Base-by-base conservation (phyloP, 2,888 invertebrate species). In the Antitype chi region DNA sequence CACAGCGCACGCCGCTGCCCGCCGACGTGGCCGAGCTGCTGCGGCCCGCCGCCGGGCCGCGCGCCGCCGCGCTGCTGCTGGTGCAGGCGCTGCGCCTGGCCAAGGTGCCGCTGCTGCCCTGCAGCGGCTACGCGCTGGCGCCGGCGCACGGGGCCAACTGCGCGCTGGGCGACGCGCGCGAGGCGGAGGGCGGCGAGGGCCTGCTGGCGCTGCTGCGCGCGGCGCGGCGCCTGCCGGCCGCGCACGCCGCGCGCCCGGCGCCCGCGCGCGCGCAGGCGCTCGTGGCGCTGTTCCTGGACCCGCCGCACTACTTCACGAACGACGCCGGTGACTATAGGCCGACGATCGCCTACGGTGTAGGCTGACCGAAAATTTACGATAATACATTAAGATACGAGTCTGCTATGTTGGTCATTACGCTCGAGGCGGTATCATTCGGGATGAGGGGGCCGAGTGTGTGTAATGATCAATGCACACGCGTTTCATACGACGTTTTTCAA, bases 1-100 rank as follows among this genome's bases (percentile, higher is more conserved):
- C 80, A 98, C 90, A 97, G 97, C 89, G 97, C 98, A 62, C 97
- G 90, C 94, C 94, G 96, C 97, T 88, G 97, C 97, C 96, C 97
- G 98, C 80, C 97, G 98, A 93, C 97, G 98, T 90, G 95, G 98
- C 88, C 97, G 97, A 97, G 88, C 97, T 98, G 91, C 97, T 98
- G 84, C 98, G 97, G 93, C 98, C 98, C 8, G 95, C 98, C 66
- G 96, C 97, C 60, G 96, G 97, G 68, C 94, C 95, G 4, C 2
- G 1, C 13, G 95, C 97, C 78, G 97, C 97, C 55, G 97, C 98
- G 90, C 97, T 97, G 89, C 94, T 98, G 87, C 97, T 97, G 47
- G 94, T 97, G 25, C 96, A 97, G 60, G 96, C 97, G 86, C 94
- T 98, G 82, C 90, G 92, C 78, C 92, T 94, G 68, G 94, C 92